These are phyloP conservation scores for Drosophila ogumai DNA, from an alignment of 1,140 invertebrate genomes.

Conservation along the genomic window DNA sequence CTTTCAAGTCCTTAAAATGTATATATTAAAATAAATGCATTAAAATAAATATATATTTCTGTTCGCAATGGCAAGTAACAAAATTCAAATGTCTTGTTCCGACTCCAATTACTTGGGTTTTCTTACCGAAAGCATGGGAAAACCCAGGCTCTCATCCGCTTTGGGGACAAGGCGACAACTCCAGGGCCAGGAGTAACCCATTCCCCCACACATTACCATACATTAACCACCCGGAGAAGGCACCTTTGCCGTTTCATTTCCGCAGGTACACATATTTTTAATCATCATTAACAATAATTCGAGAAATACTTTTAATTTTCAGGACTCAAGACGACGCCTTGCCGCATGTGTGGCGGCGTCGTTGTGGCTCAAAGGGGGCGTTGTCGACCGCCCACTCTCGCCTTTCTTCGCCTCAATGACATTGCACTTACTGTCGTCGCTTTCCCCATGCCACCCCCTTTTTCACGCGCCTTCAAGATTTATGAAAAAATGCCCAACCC, in stretches of 20 bases:
- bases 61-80: background rate
- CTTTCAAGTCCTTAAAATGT: background rate
- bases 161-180: slow-evolving; percentile 19
- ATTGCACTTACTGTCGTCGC: slow-evolving; percentile 72
- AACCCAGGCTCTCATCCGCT: background rate
- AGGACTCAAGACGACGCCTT: slow-evolving; percentile 53
- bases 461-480: slow-evolving; percentile 62
- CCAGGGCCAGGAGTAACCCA: slow-evolving; percentile 3
- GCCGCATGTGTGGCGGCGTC: slow-evolving; percentile 24
- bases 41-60: no score
- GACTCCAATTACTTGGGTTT: background rate
- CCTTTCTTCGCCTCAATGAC: slow-evolving; percentile 69
- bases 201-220: slow-evolving; percentile 3
- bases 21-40: no score
- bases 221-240: slow-evolving; percentile 4
- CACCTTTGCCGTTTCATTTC: slow-evolving; percentile 54
- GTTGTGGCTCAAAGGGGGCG: slow-evolving; percentile 16
- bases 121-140: background rate
- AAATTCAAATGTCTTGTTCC: background rate
- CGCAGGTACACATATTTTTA: slow-evolving; percentile 81
- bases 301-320: slow-evolving; percentile 84
- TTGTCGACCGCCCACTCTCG: slow-evolving; percentile 23
- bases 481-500: slow-evolving; percentile 65
- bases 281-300: slow-evolving; percentile 85
- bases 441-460: slow-evolving; percentile 10